Evolutionary conservation across 2,797 vertebrate genomes (phyloP), one percentile per base, ranked within the genome.

Genomic region (Coregonus ussuriensis): DNA sequence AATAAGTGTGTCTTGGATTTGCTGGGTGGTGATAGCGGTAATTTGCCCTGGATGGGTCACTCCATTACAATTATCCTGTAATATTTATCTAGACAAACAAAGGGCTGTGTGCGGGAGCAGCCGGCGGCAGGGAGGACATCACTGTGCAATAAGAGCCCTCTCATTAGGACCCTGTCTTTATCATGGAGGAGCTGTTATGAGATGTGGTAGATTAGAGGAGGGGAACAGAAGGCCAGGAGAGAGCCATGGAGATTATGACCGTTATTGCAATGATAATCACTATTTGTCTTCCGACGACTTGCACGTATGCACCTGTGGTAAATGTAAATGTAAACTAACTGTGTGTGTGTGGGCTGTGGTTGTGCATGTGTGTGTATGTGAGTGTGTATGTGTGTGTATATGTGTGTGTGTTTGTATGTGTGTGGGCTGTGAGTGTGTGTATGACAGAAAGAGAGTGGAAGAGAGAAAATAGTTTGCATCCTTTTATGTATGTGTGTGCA

Each of bases 251-350:
- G 86, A 91, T 91, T 88, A 90, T 79, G 86, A 85, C 86, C 88
- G 83, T 91, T 89, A 92, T 91, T 91, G 90, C 91, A 88, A 81
- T 80, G 83, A 92, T 93, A 90, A 92, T 92, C 88, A 91, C 89
- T 92, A 88, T 93, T 91, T 92, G 89, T 92, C 90, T 91, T 87
- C 90, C 83, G 52, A 41, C 84, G 47, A 31, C 73, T 75, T 66
- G 76, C 90, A 91, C 88, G 82, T 89, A 91, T 88, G 87, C 91
- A 91, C 91, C 91, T 91, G 87, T 87, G 88, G 31, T 33, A 33
- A 33, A 33, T 33, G 83, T 89, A 88, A 84, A 88, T 84, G 88
- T 81, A 87, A 75, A 79, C 84, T 7, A n/a, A 16, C 63, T n/a
- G n/a, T 76, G 69, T 52, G 65, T 54, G 56, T 41, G 68, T 33